Evolutionary conservation across 2,888 invertebrate genomes (phyloP).

Genomic region (Ichneumoninae sp.): DNA sequence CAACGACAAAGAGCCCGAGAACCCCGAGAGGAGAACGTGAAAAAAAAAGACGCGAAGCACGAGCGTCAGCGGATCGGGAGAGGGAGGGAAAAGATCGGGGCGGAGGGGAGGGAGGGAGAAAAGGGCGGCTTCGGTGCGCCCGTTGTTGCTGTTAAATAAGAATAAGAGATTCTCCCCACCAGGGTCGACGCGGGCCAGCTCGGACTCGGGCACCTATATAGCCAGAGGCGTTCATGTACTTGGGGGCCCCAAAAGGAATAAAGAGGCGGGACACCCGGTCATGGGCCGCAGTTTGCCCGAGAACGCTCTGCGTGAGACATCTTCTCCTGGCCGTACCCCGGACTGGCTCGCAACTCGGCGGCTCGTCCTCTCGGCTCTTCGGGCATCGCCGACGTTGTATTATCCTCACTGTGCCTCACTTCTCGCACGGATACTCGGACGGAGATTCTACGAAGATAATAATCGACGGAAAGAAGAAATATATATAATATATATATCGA

Average conservation of each 20-base stretch:
- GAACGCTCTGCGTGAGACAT: slow-evolving; percentile 70
- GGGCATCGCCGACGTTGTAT: neutral
- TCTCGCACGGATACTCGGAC: slow-evolving; percentile 8
- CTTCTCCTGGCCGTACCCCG: slow-evolving; percentile 25
- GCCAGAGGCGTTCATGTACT: slow-evolving; percentile 75
- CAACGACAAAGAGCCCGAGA: slow-evolving; percentile 64
- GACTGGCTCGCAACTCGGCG: neutral
- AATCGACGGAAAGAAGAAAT: neutral
- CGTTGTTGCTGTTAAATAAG: slow-evolving; percentile 81
- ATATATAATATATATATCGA: neutral
- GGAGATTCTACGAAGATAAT: neutral
- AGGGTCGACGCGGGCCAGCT: slow-evolving; percentile 44
- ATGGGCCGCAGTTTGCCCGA: slow-evolving; percentile 79
- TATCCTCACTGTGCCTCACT: neutral
- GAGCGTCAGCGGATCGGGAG: slow-evolving; percentile 6
- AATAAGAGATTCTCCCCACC: slow-evolving; percentile 78
- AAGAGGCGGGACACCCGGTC: slow-evolving; percentile 82
- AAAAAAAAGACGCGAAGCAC: neutral
- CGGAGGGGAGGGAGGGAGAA: slow-evolving; percentile 49
- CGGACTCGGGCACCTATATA: slow-evolving; percentile 76
- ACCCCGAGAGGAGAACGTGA: slow-evolving; percentile 32
- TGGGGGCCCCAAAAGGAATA: slow-evolving; percentile 82
- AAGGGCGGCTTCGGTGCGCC: slow-evolving; percentile 65
- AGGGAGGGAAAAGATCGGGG: slow-evolving; percentile 45
- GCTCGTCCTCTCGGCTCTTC: neutral